Evolutionary conservation across 2,797 vertebrate genomes (phyloP), one percentile per base, ranked within the genome.

Genomic region (Callimico goeldii): DNA sequence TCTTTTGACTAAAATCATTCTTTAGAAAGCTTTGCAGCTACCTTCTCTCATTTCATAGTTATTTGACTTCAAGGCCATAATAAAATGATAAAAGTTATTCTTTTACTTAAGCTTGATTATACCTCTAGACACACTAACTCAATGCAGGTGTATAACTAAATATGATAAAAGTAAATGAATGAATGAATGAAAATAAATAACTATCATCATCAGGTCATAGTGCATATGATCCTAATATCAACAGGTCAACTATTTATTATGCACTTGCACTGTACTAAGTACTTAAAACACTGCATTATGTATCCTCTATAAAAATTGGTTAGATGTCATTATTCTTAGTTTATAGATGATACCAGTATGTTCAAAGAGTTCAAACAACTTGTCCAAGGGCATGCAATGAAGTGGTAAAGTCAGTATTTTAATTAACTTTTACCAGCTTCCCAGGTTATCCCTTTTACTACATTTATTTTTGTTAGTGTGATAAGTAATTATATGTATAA

Each of bases 1-100:
- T 92, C 52, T 77, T 92, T 58, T 33, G 33, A 57, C 43, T 81
- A 70, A 93, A 57, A 52, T 64, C 46, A 75, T 95, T 95, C n/a
- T 43, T 87, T 28, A 46, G 46, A 91, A 92, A 72, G 22, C 6
- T 86, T 94, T 95, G 43, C 7, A 75, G 3, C n/a, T 82, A 77
- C 33, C 6, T 82, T 85, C 57, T 70, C 33, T 75, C 28, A 72
- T 90, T 87, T 87, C 39, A 20, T 93, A 84, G 33, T 87, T 19
- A 75, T 7, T 75, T 75, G 30, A 58, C 17, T 70, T 75, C 64
- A 94, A 86, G 50, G 9, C 1, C 33, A 36, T 88, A 82, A 90
- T 55, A 88, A 83, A 96, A 64, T 41, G 84, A 81, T 88, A 77
- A 86, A 95, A 92, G 9, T 3, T 50, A 86, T 46, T 4, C 4